Conservation (phyloP, 2,797 vertebrate species). For the Poeciliopsis turneri region DNA sequence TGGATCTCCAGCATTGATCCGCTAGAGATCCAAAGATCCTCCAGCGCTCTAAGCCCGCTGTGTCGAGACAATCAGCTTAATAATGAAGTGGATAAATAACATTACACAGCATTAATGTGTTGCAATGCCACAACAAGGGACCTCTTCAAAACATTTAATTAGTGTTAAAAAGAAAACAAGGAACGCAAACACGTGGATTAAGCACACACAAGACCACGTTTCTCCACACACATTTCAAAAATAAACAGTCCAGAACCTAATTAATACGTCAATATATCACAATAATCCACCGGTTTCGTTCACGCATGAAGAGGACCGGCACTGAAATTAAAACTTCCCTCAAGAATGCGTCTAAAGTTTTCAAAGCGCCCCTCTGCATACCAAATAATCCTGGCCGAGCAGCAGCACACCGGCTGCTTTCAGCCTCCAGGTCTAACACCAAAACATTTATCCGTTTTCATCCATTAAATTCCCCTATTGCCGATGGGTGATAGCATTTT, state of each 20-base stretch:
- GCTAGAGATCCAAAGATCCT: slow-evolving; percentile 17
- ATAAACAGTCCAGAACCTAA: not conserved
- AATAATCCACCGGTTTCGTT: slow-evolving; percentile 33
- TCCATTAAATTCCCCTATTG: slow-evolving; percentile 5
- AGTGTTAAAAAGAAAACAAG: not conserved
- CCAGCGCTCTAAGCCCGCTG: slow-evolving; percentile 11
- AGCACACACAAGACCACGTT: not conserved
- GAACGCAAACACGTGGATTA: not conserved
- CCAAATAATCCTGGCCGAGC: slow-evolving; percentile 51
- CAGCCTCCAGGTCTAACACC: not conserved
- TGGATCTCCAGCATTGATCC: not conserved
- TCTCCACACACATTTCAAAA: not conserved
- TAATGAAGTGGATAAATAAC: slow-evolving; percentile 23
- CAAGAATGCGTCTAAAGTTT: slow-evolving; percentile 76
- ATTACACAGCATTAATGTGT: slow-evolving; percentile 7
- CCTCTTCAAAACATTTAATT: not conserved
- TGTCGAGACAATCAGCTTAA: slow-evolving; percentile 47
- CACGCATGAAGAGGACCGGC: slow-evolving; percentile 40
- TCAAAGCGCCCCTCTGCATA: slow-evolving; percentile 59
- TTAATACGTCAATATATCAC: slow-evolving; percentile 16
- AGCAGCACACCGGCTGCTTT: slow-evolving; percentile 30
- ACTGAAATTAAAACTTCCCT: slow-evolving; percentile 61
- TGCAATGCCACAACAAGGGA: not conserved
- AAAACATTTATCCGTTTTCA: not conserved
- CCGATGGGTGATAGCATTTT: slow-evolving; percentile 58